Evolutionary conservation across 2,888 invertebrate species (phyloP), one percentile per base, ranked within the genome.

Genomic region (Globia sparganii): DNA sequence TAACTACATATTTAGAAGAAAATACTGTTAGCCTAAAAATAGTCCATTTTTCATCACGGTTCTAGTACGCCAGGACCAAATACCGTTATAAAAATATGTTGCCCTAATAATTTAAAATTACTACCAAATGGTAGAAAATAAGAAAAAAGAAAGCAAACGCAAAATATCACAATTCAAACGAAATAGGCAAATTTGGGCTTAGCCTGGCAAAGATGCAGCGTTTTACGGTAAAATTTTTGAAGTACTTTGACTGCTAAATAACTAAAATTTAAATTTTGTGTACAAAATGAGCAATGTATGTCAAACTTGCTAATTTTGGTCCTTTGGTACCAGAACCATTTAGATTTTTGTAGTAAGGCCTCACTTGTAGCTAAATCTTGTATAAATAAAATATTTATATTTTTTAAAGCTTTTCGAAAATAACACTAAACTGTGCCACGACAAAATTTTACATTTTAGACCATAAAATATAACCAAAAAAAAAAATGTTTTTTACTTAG

Each of bases 291-390:
- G 59, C 43, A 77, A 77, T 77, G 13, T 25, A 59, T 53, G n/a
- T 49, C n/a, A 0, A 61, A 49, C 46, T 80, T 25, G 21, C 1
- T 28, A 3, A 49, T 46, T 37, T 71, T 78, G 58, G 59, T 83
- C 84, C 9, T 70, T 79, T 31, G 43, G 56, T 72, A 53, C 59
- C 75, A 70, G 49, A 74, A 53, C n/a, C 43, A 56, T 72, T 70
- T 80, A 83, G 69, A 66, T 66, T 85, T 80, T 80, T 67, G 77
- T 88, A 87, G 76, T 70, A 76, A 58, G 87, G 87, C 89, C 85
- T 87, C 84, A 80, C 67, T 71, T 76, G 58, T 75, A 84, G 80
- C 72, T 58, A 62, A 70, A 78, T 74, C 61, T 53, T 84, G 76
- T 84, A 78, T 80, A 84, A 76, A 88, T 73, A 83, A 58, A n/a